A percentile compares a stretch with the other conserved stretches of the same genome.
phyloP scores from a whole-genome alignment of 2,888 invertebrate genomes.

The Entomobrya proxima region DNA sequence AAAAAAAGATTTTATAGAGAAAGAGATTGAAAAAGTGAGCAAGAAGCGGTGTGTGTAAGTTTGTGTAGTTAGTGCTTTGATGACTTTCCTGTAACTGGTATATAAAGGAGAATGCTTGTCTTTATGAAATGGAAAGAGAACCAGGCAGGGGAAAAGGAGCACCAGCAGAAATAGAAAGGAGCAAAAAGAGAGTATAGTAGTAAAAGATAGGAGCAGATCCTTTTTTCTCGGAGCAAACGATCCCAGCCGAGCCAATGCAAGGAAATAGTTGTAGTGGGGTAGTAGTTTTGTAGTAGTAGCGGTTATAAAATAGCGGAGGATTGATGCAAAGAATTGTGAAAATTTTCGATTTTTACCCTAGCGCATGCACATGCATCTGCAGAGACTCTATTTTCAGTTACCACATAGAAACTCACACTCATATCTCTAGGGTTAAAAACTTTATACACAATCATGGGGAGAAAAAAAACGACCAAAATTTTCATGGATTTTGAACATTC shows the following conservation, averaged over 20 bases:
- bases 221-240: slow-evolving; percentile 66
- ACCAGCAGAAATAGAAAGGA: slow-evolving; percentile 52
- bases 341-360: slow-evolving; percentile 74
- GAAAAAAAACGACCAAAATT: slow-evolving; percentile 60
- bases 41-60: slow-evolving; percentile 47
- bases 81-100: slow-evolving; percentile 48
- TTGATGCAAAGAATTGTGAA: slow-evolving; percentile 67
- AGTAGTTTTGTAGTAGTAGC: slow-evolving; percentile 5
- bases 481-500: slow-evolving; percentile 64
- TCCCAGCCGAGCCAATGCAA: slow-evolving; percentile 53
- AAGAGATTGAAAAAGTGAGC: slow-evolving; percentile 39
- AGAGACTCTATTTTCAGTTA: slow-evolving; percentile 58
- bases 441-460: slow-evolving; percentile 26
- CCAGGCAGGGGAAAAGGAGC: slow-evolving; percentile 39
- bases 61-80: slow-evolving; percentile 49
- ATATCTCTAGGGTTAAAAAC: slow-evolving; percentile 44
- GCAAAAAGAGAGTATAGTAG: no score
- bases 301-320: slow-evolving; percentile 54
- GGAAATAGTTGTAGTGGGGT: slow-evolving; percentile 10
- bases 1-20: slow-evolving; percentile 31
- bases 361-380: slow-evolving; percentile 73
- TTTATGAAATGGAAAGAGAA: slow-evolving; percentile 26
- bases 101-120: slow-evolving; percentile 25
- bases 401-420: slow-evolving; percentile 34
- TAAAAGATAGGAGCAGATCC: slow-evolving; percentile 67